These are phyloP conservation scores for Pangasius krempfi DNA, from an alignment of 2,797 vertebrate genomes.

Conservation along the genomic window DNA sequence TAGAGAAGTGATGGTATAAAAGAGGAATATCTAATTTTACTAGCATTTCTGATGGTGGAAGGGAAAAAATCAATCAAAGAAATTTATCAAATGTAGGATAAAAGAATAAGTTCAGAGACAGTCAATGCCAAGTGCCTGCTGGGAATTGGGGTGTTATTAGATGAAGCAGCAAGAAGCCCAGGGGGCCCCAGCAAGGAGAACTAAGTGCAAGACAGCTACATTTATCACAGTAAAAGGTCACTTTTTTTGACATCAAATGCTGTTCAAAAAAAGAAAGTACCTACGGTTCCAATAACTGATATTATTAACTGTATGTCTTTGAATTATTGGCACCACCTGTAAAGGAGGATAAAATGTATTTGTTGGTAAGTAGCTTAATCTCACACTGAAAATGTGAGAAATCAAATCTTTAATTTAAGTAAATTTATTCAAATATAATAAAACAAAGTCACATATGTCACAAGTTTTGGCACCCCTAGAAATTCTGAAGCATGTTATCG, in stretches of 20 bases:
- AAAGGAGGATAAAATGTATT: background rate
- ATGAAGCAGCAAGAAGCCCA: slow-evolving; percentile 31
- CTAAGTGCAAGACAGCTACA: slow-evolving; percentile 28
- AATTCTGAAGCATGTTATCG: background rate
- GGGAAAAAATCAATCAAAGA: slow-evolving; percentile 10
- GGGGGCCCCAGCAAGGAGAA: slow-evolving; percentile 18
- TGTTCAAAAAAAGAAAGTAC: slow-evolving; percentile 22
- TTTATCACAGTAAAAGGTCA: slow-evolving; percentile 44
- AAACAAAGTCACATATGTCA: background rate
- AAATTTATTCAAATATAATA: background rate
- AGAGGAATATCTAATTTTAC: background rate
- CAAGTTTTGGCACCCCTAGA: background rate
- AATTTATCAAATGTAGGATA: slow-evolving; percentile 29
- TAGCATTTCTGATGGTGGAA: slow-evolving; percentile 9
- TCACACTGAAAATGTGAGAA: background rate
- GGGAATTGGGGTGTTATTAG: slow-evolving; percentile 29
- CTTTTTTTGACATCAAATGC: slow-evolving; percentile 30
- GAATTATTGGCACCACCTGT: background rate
- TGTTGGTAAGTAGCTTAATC: background rate
- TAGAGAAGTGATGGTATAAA: background rate
- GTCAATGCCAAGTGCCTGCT: slow-evolving; percentile 37
- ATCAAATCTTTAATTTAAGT: background rate
- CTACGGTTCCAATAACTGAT: background rate
- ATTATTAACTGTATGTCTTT: background rate
- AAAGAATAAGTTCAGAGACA: slow-evolving; percentile 26